Base-by-base conservation (phyloP, 2,113 vertebrate species). In the Lampris incognitus region DNA sequence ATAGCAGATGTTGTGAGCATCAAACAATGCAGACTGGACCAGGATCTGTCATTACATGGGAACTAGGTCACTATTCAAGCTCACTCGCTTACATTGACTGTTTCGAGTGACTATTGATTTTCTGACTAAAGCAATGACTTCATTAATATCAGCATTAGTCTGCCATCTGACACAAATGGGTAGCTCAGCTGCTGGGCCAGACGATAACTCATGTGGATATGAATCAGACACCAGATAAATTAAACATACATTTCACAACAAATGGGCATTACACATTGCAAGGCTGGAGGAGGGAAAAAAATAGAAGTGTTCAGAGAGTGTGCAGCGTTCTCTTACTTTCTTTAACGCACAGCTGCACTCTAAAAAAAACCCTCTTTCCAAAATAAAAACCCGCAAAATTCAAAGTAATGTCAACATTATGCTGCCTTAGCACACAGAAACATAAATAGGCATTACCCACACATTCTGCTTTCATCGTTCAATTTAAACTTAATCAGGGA, bases 111-210 rank as follows among this genome's bases (percentile, higher is more conserved):
- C 80, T 94, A 95, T 94, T 94, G 93, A 94, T 94, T 94, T 94
- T 94, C 91, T 94, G 94, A 95, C 93, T 85, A 85, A 92, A 93
- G 91, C 92, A 92, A 93, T 94, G 93, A 93, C 94, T 93, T 92
- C 90, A 94, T 94, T 94, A 94, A 93, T 93, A 93, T 94, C 90
- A 88, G 88, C 87, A 93, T 93, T 92, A 91, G 88, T 90, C 89
- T 91, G 73, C 91, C 93, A 93, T 90, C 88, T 94, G 94, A 94
- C 92, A 92, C 88, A 89, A 91, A 91, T 87, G 87, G 91, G 75
- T 71, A 86, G 84, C 83, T 79, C 69, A 85, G 84, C 81, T 75
- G 83, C 74, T 42, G 74, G 83, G 79, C 74, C 85, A 85, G 82
- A 87, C 85, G 85, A 87, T 87, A 87, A 85, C 72, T 89, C 83